Evolutionary conservation across 2,888 invertebrate species (phyloP), one percentile per base, ranked within the genome.

Genomic region (Athripsodes cinereus): DNA sequence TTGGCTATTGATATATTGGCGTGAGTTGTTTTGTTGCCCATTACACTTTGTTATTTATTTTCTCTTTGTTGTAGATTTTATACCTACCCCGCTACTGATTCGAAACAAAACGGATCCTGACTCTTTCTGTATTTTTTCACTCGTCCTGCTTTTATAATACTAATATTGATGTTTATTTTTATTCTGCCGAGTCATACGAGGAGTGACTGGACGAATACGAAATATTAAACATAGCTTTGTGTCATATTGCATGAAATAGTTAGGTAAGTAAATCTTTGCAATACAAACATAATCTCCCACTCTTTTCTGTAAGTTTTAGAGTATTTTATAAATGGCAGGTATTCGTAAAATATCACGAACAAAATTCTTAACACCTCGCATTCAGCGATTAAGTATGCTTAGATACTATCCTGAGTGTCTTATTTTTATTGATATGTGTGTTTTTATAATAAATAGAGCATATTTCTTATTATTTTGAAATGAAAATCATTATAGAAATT

Each of bases 11-110:
- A 62, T 60, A 62, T 58, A 57, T 61, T 53, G 62, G 62, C 61
- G 60, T 47, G 62, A 58, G 58, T 58, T 62, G 62, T 60, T 62
- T 59, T 60, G 62, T 62, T 57, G 59, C 55, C 59, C 57, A 57
- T 59, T 57, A 59, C 59, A 57, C 53, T 59, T 60, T 58, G 62
- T 61, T 63, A 63, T 63, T 63, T 61, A 63, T 63, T 63, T 59
- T 56, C 62, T 55, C 59, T 63, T 63, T 60, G 60, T 63, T 61
- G 19, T 26, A 35, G 34, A 54, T 20, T 26, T 22, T 18, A 47
- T 31, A 26, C 49, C 59, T 22, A 50, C 51, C 50, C 55, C 48
- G 58, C 61, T 61, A 58, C 61, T 61, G 61, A 58, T 61, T 61
- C 55, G 46, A 44, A 48, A 22, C 26, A 26, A n/a, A 18, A 20